These are phyloP conservation scores for Nibea coibor DNA, from an alignment of 2,113 vertebrate genomes.

Conservation along the genomic window DNA sequence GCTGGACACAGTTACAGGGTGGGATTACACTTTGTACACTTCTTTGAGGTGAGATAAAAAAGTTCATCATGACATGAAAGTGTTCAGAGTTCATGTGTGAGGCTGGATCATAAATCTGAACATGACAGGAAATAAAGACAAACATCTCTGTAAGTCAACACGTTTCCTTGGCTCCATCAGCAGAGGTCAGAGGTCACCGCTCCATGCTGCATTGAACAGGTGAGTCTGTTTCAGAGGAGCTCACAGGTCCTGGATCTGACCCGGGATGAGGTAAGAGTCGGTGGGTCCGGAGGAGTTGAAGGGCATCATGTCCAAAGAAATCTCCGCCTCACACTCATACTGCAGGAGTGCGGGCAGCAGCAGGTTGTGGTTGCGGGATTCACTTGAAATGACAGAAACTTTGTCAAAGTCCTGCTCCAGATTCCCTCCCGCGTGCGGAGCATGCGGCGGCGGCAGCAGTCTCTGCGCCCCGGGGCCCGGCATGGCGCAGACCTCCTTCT, in stretches of 20 bases:
- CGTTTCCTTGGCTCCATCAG: too few species aligned
- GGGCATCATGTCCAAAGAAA: slow-evolving; percentile 77
- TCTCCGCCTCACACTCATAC: slow-evolving; percentile 79
- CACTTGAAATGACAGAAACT: slow-evolving; percentile 60
- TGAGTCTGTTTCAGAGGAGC: not conserved
- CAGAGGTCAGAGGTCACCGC: slow-evolving; percentile 4
- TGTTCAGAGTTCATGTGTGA: too few species aligned
- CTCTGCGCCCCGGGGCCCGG: slow-evolving; percentile 71
- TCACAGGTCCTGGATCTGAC: slow-evolving; percentile 62
- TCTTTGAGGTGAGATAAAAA: too few species aligned
- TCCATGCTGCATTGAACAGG: too few species aligned
- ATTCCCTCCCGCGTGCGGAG: slow-evolving; percentile 41
- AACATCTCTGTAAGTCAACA: too few species aligned
- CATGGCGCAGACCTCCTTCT: slow-evolving; percentile 70
- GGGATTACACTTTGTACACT: too few species aligned
- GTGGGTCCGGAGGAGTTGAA: slow-evolving; percentile 51
- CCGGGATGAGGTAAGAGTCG: slow-evolving; percentile 65
- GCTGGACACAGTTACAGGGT: too few species aligned
- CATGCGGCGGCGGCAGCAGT: slow-evolving; percentile 60
- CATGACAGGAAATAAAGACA: too few species aligned
- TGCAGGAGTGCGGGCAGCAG: slow-evolving; percentile 73
- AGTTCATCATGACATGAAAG: too few species aligned
- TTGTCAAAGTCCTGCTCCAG: slow-evolving; percentile 65
- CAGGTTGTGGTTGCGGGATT: slow-evolving; percentile 58
- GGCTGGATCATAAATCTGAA: too few species aligned